phyloP scores from a whole-genome alignment of 2,888 invertebrate species.

The Phoenoteleia sp. region DNA sequence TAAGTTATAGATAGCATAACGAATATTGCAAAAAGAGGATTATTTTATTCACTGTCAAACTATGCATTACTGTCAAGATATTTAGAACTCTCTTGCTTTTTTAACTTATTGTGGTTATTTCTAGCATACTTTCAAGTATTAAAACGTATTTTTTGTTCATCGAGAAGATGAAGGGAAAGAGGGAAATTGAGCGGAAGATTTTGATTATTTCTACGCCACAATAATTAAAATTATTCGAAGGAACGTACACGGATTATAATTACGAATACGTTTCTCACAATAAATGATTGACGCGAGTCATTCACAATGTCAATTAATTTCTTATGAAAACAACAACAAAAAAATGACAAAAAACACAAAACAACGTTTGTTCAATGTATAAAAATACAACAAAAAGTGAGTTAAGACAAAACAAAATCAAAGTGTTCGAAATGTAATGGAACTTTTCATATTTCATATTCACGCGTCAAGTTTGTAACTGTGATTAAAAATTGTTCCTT shows the following conservation, averaged over 20 bases:
- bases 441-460: constrained; percentile 48
- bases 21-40: background rate
- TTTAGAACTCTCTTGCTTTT: constrained; percentile 12
- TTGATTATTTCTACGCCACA: background rate
- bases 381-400: background rate
- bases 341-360: constrained; percentile 5
- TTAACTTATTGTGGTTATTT: constrained; percentile 4
- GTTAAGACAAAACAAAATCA: constrained; percentile 15
- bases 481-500: constrained; percentile 65
- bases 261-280: constrained; percentile 4
- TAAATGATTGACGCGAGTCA: constrained; percentile 21
- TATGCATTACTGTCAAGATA: background rate
- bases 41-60: constrained; percentile 14
- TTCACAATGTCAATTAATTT: constrained; percentile 34
- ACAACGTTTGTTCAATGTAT: background rate
- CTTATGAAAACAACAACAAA: background rate
- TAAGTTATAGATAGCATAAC: constrained; percentile 9
- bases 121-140: constrained; percentile 13
- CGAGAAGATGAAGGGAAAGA: background rate
- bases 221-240: background rate
- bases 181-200: background rate
- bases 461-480: constrained; percentile 52
- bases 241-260: background rate
- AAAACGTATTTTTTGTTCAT: background rate
- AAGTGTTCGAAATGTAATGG: constrained; percentile 40